phyloP scores from a whole-genome alignment of 2,113 vertebrate genomes.

The Antechinus stuartii region DNA sequence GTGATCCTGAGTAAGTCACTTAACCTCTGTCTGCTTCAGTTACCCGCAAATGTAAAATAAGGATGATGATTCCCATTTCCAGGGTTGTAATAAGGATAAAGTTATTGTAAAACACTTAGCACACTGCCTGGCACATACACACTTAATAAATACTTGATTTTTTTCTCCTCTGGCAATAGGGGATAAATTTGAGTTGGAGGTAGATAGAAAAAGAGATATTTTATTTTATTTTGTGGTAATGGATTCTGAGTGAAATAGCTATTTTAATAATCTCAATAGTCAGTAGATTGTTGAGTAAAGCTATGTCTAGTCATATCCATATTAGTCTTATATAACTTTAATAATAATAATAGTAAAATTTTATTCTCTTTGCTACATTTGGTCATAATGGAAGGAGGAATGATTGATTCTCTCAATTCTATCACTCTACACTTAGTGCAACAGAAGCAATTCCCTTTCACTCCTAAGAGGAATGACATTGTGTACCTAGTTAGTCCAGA shows the following conservation, averaged over 20 bases:
- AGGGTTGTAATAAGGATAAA: not conserved
- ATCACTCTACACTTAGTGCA: not conserved
- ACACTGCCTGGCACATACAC: not conserved
- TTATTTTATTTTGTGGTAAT: not conserved
- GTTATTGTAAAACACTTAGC: not conserved
- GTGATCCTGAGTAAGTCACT: not conserved
- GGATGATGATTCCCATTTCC: not conserved
- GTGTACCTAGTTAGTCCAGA: not conserved
- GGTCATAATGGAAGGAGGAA: not conserved
- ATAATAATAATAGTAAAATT: not conserved
- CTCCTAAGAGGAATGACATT: not conserved
- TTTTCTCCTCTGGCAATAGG: not conserved
- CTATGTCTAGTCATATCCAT: not conserved
- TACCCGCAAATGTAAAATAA: not conserved
- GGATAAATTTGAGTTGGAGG: conserved; percentile 2
- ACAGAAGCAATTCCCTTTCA: not conserved
- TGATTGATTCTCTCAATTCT: not conserved
- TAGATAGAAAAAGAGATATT: not conserved
- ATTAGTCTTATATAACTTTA: not conserved
- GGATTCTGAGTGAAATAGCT: not conserved
- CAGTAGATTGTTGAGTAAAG: not conserved
- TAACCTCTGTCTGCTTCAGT: not conserved
- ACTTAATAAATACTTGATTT: not conserved
- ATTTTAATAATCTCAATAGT: not conserved
- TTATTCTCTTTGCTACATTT: not conserved